Evolutionary conservation across 2,888 invertebrate genomes (phyloP), one percentile per base, ranked within the genome.

Genomic region (Ganaspis brasiliensis): DNA sequence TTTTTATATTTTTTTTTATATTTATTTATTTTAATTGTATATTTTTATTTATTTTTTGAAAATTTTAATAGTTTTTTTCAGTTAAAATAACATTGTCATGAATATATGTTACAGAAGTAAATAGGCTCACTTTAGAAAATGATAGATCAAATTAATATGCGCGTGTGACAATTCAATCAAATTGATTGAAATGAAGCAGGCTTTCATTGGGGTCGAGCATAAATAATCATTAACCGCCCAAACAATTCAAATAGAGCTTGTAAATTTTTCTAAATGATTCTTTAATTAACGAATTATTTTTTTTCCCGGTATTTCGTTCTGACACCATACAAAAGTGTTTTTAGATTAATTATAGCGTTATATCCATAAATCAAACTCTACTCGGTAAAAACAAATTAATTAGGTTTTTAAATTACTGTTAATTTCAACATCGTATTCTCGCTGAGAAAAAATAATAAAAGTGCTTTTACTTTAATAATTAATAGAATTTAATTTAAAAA

Each of bases 151-250:
- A 37, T 16, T 19, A 19, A 61, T 63, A 14, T 24, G 24, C 19
- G 0, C n/a, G 24, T 45, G 21, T 6, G 40, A 21, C 40, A 67
- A 67, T 14, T 67, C 9, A 24, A 45, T 67, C 40, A 67, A 67
- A 26, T 67, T 45, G 67, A 67, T 67, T 67, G 40, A 67, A 67
- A 67, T 67, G 40, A 67, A 67, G 67, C 24, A 21, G n/a, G 40
- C 24, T 40, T 24, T 67, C 67, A 67, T 67, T 67, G 67, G 40
- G 67, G 67, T 21, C 40, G 24, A 67, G 40, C 40, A 37, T 67
- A 67, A 67, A 67, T 37, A 67, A 67, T 67, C 67, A 67, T 49
- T 67, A 59, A 31, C n/a, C 1, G 45, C 21, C 21, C n/a, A 24
- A 40, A 19, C 19, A 40, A 63, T 67, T 14, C 24, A 45, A 19